Evolutionary conservation across 2,888 invertebrate genomes (phyloP), one percentile per base, ranked within the genome.

Genomic region (Zonitis immaculata): DNA sequence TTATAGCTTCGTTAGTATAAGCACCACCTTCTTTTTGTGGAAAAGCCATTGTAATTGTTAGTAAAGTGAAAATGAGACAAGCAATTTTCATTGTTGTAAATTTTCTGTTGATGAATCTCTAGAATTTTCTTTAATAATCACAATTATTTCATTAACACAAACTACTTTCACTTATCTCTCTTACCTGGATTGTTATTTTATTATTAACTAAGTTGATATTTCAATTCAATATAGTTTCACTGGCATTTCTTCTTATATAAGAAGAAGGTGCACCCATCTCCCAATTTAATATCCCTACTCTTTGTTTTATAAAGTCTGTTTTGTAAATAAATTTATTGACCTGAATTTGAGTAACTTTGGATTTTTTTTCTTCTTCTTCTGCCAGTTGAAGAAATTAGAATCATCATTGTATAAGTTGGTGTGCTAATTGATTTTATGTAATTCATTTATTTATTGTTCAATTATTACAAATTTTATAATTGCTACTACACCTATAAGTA

Each of bases 1-100:
- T 83, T 74, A 92, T 91, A 47, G 91, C 92, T 72, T 92, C 91
- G 69, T 88, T 87, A 67, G 89, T 87, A 78, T 89, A 91, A 54
- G 86, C 85, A 42, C 87, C 86, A 0, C 92, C 92, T 72, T 91
- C 91, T 63, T 89, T 85, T 71, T 85, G 85, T 3, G 88, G 88
- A 49, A 79, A 82, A 14, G 84, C 84, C 11, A 76, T 69, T 45
- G 73, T 80, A 42, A 77, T 69, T 52, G 80, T 79, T 65, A 81
- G 76, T 60, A 80, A 63, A 59, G 78, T 75, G 65, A 81, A 64
- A 58, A 79, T 71, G 57, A 77, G 69, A 52, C 70, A 63, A 42
- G 70, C 54, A 51, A 63, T 58, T 60, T 72, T 75, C 76, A 76
- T 76, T 16, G 14, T 32, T 59, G 63, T 64, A 44, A 39, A 48